These are phyloP conservation scores for Pachypanchax playfairii DNA, from an alignment of 2,113 vertebrate genomes.

Conservation along the genomic window DNA sequence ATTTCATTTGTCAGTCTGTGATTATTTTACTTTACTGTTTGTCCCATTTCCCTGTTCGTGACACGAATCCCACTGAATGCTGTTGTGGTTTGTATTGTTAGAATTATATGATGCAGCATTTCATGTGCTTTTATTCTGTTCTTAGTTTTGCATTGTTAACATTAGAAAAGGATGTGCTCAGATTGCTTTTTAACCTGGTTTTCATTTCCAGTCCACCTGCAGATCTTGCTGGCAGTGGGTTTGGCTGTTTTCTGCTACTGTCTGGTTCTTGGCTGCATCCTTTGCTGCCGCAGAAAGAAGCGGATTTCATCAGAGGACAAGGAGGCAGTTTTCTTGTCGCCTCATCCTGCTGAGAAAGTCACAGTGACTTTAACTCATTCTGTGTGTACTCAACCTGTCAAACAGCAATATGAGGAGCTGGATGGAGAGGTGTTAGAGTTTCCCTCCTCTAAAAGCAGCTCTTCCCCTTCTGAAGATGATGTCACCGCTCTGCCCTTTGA, in stretches of 20 bases:
- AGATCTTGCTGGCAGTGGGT: constrained; percentile 77
- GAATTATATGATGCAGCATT: too few relatives aligned
- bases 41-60: background rate
- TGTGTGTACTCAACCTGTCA: constrained; percentile 63
- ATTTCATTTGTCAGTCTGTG: constrained; percentile 6
- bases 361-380: constrained; percentile 64
- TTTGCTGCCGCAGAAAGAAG: constrained; percentile 74
- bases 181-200: background rate
- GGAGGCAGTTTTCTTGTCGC: constrained; percentile 56
- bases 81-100: background rate
- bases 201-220: constrained; percentile 73
- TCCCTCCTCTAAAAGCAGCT: constrained; percentile 58
- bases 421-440: constrained; percentile 74
- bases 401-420: constrained; percentile 73
- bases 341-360: constrained; percentile 37
- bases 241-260: constrained; percentile 82
- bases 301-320: constrained; percentile 45
- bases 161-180: background rate
- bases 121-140: too few relatives aligned
- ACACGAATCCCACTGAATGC: background rate
- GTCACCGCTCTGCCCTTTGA: constrained; percentile 51
- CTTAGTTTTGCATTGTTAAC: too few relatives aligned
- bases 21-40: background rate
- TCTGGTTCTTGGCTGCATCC: constrained; percentile 78
- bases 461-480: constrained; percentile 71